A percentile compares a stretch with the other conserved stretches of the same genome.
These are phyloP conservation scores for Cantharis nigra DNA, from an alignment of 2,888 invertebrate species.

Conservation along the genomic window DNA sequence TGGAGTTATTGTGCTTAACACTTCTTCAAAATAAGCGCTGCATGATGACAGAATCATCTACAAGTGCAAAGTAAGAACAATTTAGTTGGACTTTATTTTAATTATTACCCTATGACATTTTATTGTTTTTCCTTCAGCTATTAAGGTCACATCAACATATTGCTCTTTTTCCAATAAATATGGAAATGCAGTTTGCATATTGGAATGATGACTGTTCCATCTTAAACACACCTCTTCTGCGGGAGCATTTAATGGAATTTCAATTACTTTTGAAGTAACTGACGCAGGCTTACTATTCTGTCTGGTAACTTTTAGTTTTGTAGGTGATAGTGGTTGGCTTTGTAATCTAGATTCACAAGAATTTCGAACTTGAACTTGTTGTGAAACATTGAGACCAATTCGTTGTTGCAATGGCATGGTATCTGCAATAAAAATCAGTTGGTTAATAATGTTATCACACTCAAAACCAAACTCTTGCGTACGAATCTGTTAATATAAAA, in stretches of 20 bases:
- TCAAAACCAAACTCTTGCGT: background rate
- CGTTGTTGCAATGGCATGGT: constrained; percentile 48
- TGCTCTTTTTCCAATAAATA: constrained; percentile 57
- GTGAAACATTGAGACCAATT: constrained; percentile 10
- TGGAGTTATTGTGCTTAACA: constrained; percentile 54
- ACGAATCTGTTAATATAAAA: background rate
- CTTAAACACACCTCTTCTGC: constrained; percentile 56
- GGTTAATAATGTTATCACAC: background rate
- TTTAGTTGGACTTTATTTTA: background rate
- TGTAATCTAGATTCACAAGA: constrained; percentile 33
- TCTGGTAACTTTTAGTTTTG: constrained; percentile 50
- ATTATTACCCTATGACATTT: constrained; percentile 59
- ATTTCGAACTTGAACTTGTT: constrained; percentile 11
- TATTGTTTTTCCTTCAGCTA: constrained; percentile 59
- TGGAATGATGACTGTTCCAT: constrained; percentile 63
- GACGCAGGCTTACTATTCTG: constrained; percentile 35
- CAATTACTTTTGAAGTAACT: constrained; percentile 16
- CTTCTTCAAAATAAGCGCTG: constrained; percentile 59
- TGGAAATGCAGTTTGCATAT: constrained; percentile 61
- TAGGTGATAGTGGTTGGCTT: constrained; percentile 48
- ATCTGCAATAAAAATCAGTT: constrained; percentile 36
- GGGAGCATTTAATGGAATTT: constrained; percentile 3
- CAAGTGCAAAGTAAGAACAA: constrained; percentile 35
- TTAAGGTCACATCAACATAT: constrained; percentile 61
- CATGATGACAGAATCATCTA: constrained; percentile 60